Evolutionary conservation across 2,888 invertebrate genomes (phyloP).

Genomic region (Acleris cristana): DNA sequence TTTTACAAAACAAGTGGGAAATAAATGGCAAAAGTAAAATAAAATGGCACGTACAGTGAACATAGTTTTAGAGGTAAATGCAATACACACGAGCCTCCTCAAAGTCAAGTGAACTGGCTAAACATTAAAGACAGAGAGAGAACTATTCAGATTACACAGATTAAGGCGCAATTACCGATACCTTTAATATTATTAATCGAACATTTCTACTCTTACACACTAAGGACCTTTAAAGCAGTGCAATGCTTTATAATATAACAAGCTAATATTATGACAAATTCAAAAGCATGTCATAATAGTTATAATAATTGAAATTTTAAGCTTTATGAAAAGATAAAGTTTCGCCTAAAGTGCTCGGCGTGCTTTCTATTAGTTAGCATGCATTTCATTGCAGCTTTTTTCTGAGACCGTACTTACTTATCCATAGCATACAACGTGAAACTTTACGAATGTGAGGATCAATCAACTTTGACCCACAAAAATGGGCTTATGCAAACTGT

Average conservation of each 20-base stretch:
- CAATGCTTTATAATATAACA: conserved; percentile 64
- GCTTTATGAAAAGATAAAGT: conserved; percentile 5
- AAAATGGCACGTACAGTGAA: conserved; percentile 42
- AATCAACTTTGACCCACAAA: too few relatives aligned
- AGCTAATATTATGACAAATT: conserved; percentile 51
- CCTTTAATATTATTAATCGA: conserved; percentile 58
- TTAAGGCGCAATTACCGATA: conserved; percentile 66
- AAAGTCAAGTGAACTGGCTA: conserved; percentile 41
- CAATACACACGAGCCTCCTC: conserved; percentile 38
- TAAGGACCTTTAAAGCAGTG: conserved; percentile 63
- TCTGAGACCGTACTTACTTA: conserved; percentile 4
- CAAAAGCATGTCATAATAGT: conserved; percentile 45
- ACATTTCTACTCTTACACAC: conserved; percentile 62
- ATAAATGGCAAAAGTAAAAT: conserved; percentile 16
- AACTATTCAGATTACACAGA: conserved; percentile 59
- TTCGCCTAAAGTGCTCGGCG: neutral
- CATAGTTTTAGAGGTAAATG: conserved; percentile 43
- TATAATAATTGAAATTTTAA: conserved; percentile 36
- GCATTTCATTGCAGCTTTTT: conserved; percentile 11
- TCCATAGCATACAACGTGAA: conserved; percentile 14
- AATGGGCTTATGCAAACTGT: too few relatives aligned
- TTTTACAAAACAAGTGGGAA: conserved; percentile 6
- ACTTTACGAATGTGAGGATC: neutral
- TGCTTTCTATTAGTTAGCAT: too few relatives aligned
- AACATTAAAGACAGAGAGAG: conserved; percentile 54